These are phyloP conservation scores for Heliconius ethilla DNA, from an alignment of 2,888 invertebrate species.

Conservation along the genomic window DNA sequence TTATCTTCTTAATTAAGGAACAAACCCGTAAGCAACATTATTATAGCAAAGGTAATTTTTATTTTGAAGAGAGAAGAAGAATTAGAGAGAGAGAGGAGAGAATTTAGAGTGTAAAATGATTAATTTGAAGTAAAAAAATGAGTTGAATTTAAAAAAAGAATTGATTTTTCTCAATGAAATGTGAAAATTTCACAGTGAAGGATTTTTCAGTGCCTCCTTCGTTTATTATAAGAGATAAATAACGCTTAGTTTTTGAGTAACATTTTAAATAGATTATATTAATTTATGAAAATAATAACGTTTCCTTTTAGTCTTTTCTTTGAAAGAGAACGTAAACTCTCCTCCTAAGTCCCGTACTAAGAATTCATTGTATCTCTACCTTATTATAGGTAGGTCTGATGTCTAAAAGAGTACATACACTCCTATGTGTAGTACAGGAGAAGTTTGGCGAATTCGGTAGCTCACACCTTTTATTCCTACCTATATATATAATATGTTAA, in stretches of 20 bases:
- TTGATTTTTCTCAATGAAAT: constrained; percentile 72
- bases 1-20: no score
- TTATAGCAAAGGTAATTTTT: no score
- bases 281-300: background rate
- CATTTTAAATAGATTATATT: constrained; percentile 62
- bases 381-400: background rate
- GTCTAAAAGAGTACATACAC: background rate
- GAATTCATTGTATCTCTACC: background rate
- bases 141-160: constrained; percentile 62
- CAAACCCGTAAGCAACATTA: no score
- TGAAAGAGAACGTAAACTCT: background rate
- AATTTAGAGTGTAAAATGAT: no score
- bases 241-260: constrained; percentile 61
- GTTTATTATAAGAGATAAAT: constrained; percentile 60
- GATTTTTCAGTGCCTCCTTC: constrained; percentile 60
- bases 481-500: background rate
- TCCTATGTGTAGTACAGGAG: background rate
- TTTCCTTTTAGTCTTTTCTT: background rate
- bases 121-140: no score
- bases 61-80: no score
- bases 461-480: background rate
- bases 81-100: no score
- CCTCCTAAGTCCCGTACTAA: background rate
- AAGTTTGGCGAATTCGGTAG: background rate
- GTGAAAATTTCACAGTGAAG: constrained; percentile 74